Percentiles rank a stretch among this genome's conserved stretches.
phyloP scores from a whole-genome alignment of 2,797 vertebrate genomes.

The Semaprochilodus insignis region DNA sequence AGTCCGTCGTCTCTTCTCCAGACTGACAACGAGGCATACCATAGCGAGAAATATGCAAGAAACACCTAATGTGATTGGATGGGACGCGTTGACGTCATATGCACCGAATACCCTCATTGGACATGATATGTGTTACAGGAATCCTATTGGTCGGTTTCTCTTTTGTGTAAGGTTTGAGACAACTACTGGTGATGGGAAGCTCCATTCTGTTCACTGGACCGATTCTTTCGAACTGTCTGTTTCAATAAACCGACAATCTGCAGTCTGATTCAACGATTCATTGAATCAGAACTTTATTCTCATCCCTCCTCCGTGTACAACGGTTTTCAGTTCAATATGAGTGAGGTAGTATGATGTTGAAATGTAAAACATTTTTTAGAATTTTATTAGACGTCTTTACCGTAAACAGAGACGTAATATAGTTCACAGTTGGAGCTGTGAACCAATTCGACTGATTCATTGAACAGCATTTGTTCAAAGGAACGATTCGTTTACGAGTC shows the following conservation, averaged over 20 bases:
- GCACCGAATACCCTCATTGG: background rate
- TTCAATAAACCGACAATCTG: background rate
- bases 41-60: conserved; percentile 34
- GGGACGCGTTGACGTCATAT: background rate
- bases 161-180: background rate
- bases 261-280: no score
- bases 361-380: no score
- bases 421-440: no score
- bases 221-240: background rate
- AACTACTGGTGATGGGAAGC: background rate
- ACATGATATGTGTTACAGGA: background rate
- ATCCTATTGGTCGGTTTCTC: background rate
- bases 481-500: no score
- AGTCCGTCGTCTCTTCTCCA: conserved; percentile 9
- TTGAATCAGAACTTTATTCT: no score
- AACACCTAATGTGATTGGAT: conserved; percentile 9
- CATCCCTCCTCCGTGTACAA: no score
- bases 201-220: background rate
- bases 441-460: no score
- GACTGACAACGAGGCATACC: background rate
- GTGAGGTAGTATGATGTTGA: no score
- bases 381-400: no score
- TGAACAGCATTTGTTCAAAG: no score
- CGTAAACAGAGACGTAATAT: no score
- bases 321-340: no score